Evolutionary conservation across 2,113 vertebrate species (phyloP), one percentile per base, ranked within the genome.

Genomic region (Bucco capensis): DNA sequence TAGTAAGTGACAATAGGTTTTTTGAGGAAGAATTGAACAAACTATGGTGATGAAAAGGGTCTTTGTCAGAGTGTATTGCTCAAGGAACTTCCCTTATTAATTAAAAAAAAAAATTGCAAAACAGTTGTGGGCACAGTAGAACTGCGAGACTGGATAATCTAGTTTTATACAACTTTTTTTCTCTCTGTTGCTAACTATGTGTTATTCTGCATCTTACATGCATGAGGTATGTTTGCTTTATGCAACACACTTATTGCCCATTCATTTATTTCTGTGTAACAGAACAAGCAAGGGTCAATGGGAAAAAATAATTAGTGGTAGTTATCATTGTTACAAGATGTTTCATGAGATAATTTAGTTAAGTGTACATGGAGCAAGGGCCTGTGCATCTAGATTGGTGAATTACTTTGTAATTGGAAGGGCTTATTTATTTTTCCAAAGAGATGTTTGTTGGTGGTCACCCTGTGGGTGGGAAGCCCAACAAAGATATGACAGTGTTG

Each of bases 61-160:
- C 72, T 74, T 77, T 25, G n/a, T 86, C 61, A 81, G 56, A 67
- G 19, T 21, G 27, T 71, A 33, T 91, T 93, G 74, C 79, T 86
- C 46, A 94, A 92, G 83, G 40, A 89, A 72, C 87, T 81, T 93
- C 9, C 11, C 17, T 51, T 72, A n/a, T 90, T 88, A 40, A 49
- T n/a, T n/a, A 79, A 94, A 71, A 66, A 33, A 27, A 54, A 40
- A 8, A 72, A 33, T 95, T 95, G 72, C 89, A 83, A 85, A 89
- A 94, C 67, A 83, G 6, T 18, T 56, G 40, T 65, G 67, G n/a
- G 42, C 76, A 54, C 46, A 74, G 54, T 88, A 38, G 58, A 88
- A 85, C 60, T 81, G 89, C 91, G 83, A 75, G 70, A 70, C 93
- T 89, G 89, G 93, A 88, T 90, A 64, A 57, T 86, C 90, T 23